A percentile compares a stretch with the other conserved stretches of the same genome.
Evolutionary conservation across 2,888 invertebrate genomes (phyloP).

Genomic region (Cylindroiulus punctatus): DNA sequence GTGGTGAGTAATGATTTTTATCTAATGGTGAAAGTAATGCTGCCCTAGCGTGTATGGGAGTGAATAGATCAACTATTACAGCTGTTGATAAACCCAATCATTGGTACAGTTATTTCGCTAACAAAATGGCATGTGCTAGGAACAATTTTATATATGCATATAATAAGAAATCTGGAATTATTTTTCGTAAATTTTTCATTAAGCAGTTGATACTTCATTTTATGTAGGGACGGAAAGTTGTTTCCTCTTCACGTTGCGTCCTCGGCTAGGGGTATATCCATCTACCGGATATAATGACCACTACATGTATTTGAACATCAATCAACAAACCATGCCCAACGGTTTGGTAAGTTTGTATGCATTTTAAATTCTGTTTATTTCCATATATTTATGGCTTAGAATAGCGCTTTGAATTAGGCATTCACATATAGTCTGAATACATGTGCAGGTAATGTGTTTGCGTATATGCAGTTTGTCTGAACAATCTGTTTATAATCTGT

Average conservation of each 20-base stretch:
- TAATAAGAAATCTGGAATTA: too few relatives aligned
- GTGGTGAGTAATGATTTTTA: slow-evolving; percentile 68
- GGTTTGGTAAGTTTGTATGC: slow-evolving; percentile 73
- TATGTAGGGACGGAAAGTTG: slow-evolving; percentile 71
- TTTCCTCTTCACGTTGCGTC: slow-evolving; percentile 85
- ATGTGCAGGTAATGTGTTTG: too few relatives aligned
- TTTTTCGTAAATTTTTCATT: slow-evolving; percentile 46
- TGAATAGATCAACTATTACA: not conserved
- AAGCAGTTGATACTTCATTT: slow-evolving; percentile 67
- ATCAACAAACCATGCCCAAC: slow-evolving; percentile 93
- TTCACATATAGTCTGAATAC: too few relatives aligned
- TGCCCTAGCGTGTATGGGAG: not conserved
- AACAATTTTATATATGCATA: too few relatives aligned
- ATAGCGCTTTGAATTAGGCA: too few relatives aligned
- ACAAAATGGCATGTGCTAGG: too few relatives aligned
- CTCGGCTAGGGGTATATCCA: slow-evolving; percentile 80
- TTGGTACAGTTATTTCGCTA: too few relatives aligned
- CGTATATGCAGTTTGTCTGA: too few relatives aligned
- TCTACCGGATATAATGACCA: slow-evolving; percentile 87
- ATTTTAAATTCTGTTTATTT: not conserved
- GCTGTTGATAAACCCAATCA: too few relatives aligned
- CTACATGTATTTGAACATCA: slow-evolving; percentile 90
- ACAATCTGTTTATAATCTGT: too few relatives aligned
- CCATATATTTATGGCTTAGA: too few relatives aligned
- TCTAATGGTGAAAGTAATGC: not conserved